phyloP scores from a whole-genome alignment of 2,113 vertebrate species.

The Phyllopteryx taeniolatus region DNA sequence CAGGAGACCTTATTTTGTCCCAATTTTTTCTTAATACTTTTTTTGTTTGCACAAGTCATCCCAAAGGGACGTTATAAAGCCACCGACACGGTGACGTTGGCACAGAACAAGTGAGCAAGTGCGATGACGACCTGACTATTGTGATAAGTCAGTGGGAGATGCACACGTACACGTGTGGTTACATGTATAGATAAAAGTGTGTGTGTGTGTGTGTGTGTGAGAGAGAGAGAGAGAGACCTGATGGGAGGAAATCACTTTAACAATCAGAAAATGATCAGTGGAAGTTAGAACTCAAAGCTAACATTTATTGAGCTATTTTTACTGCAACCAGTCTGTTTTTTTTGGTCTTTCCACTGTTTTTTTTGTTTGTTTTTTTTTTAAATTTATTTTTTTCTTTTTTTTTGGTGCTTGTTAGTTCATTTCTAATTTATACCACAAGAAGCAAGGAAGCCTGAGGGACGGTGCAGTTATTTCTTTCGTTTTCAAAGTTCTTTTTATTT shows the following conservation, averaged over 20 bases:
- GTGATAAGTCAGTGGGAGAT: conserved; percentile 21
- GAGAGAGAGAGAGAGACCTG: conserved; percentile 32
- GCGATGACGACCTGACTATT: conserved; percentile 63
- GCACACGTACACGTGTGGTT: conserved; percentile 11
- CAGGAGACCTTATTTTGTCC: conserved; percentile 36
- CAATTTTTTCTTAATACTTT: neutral
- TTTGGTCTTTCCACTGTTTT: neutral
- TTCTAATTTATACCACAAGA: conserved; percentile 48
- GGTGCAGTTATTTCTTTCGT: conserved; percentile 19
- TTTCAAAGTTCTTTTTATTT: conserved; percentile 10
- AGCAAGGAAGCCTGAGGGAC: conserved; percentile 19
- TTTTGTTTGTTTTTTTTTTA: conserved; percentile 21
- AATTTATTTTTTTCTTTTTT: conserved; percentile 13
- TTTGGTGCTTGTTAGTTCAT: conserved; percentile 54
- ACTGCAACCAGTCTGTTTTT: conserved; percentile 19
- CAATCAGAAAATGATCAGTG: conserved; percentile 27
- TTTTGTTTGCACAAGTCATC: conserved; percentile 2
- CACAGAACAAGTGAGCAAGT: conserved; percentile 22
- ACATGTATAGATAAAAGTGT: conserved; percentile 5
- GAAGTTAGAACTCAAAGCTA: conserved; percentile 30
- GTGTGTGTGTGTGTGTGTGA: conserved; percentile 13
- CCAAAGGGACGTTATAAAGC: conserved; percentile 2
- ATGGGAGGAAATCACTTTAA: conserved; percentile 28
- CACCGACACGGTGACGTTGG: neutral
- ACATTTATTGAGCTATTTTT: conserved; percentile 35